Percentiles rank a stretch among this genome's conserved stretches.
Conservation (phyloP, 2,113 vertebrate genomes). For the Piliocolobus tephrosceles region DNA sequence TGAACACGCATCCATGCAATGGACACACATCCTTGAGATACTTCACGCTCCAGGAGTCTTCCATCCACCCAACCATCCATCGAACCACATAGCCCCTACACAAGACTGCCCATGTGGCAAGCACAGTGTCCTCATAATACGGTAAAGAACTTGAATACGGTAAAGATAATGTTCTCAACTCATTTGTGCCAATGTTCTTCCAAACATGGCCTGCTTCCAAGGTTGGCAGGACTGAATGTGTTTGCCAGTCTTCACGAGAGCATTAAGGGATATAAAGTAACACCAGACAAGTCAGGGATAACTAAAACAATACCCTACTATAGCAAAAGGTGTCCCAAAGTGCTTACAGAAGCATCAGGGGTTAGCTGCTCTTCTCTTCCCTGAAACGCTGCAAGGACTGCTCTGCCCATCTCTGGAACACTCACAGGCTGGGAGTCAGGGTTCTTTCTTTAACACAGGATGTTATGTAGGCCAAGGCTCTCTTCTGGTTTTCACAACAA, state of each 20-base stretch:
- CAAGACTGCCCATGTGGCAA: background rate
- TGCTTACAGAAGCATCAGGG: background rate
- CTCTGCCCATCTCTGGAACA: background rate
- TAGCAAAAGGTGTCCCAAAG: accelerated
- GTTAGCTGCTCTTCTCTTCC: background rate
- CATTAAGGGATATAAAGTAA: background rate
- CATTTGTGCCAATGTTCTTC: background rate
- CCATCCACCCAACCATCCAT: background rate
- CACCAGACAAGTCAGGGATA: background rate
- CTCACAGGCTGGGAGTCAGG: background rate
- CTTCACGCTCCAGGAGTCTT: background rate
- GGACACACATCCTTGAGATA: accelerated
- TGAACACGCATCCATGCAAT: accelerated
- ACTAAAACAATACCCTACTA: background rate
- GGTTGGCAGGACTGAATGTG: no score
- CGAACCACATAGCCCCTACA: background rate
- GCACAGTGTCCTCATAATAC: background rate
- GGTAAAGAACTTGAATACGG: no score
- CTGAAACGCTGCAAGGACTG: background rate
- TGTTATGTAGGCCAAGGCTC: background rate
- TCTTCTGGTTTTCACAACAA: background rate
- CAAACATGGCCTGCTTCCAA: background rate
- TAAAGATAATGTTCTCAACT: background rate
- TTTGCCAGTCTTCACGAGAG: background rate
- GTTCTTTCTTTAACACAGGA: background rate